These are phyloP conservation scores for Pongo abelii DNA, from an alignment of 2,113 vertebrate species.

Conservation along the genomic window DNA sequence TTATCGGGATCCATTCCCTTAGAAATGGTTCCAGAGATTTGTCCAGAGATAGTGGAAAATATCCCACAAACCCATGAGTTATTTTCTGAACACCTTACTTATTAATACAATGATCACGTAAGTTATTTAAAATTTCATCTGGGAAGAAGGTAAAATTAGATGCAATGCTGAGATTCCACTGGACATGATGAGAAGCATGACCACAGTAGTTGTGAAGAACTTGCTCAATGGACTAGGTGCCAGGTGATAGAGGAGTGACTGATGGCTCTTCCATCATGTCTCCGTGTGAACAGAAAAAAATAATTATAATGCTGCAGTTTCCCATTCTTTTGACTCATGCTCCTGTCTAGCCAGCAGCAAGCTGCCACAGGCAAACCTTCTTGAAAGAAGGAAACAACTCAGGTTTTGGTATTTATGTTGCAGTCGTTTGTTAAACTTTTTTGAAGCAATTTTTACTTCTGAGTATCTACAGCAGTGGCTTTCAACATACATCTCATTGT, in stretches of 20 bases:
- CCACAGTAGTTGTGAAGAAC: background rate
- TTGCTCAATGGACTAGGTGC: background rate
- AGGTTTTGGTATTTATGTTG: background rate
- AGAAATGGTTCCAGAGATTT: constrained; percentile 3
- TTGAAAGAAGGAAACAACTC: constrained; percentile 21
- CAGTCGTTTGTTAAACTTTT: background rate
- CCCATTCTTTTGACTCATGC: background rate
- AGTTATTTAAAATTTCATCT: constrained; percentile 9
- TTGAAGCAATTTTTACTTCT: background rate
- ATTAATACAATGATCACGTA: background rate
- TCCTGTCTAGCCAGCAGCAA: background rate
- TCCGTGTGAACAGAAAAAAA: background rate
- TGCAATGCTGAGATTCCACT: background rate
- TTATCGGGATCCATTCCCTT: background rate
- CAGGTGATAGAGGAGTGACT: background rate
- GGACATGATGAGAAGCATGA: background rate
- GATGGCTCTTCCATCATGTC: background rate
- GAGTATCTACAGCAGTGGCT: background rate
- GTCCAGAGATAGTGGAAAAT: background rate
- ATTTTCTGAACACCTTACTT: constrained; percentile 1
- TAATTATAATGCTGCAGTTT: background rate
- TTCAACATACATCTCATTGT: background rate
- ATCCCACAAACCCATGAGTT: background rate
- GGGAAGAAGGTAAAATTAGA: background rate
- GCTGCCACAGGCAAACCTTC: background rate